Conservation (phyloP, 92 coral and sea anemone genomes). For the Porites lobata region DNA sequence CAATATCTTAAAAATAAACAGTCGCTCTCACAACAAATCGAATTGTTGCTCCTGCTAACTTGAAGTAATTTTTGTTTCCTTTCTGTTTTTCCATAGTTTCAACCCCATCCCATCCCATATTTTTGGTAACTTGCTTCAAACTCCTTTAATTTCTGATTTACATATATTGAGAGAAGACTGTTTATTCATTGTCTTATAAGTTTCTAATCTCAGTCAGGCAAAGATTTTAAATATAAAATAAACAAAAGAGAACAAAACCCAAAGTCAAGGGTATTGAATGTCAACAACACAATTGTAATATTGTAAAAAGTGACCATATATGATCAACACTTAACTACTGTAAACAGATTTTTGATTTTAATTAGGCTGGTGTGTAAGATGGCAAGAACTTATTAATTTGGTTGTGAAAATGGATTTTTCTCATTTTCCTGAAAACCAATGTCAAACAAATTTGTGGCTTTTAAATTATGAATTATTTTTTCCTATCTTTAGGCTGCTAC, state of each 20-base stretch:
- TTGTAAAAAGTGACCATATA: conserved; percentile 15
- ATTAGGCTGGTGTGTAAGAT: conserved; percentile 24
- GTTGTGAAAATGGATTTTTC: conserved; percentile 21
- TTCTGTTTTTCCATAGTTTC: conserved; percentile 21
- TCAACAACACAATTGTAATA: conserved; percentile 19
- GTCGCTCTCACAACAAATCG: background rate
- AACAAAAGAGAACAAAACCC: conserved; percentile 22
- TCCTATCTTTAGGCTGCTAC: conserved; percentile 31
- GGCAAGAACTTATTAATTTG: conserved; percentile 24
- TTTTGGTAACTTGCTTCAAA: conserved; percentile 21
- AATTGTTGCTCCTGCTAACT: background rate
- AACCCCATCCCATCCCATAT: conserved; percentile 25
- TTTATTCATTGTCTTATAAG: background rate
- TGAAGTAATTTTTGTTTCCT: conserved; percentile 13
- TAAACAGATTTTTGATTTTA: conserved; percentile 2
- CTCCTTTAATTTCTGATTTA: conserved; percentile 9
- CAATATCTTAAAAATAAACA: conserved; percentile 3
- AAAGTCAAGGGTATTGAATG: conserved; percentile 30
- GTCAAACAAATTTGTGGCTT: conserved; percentile 17
- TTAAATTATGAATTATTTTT: conserved; percentile 18
- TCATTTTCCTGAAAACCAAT: conserved; percentile 1
- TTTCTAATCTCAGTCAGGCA: conserved; percentile 17
- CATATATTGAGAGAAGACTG: conserved; percentile 18
- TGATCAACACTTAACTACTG: conserved; percentile 18
- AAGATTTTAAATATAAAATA: conserved; percentile 17